Evolutionary conservation across 2,113 vertebrate species (phyloP).

Genomic region (Labeo catla): DNA sequence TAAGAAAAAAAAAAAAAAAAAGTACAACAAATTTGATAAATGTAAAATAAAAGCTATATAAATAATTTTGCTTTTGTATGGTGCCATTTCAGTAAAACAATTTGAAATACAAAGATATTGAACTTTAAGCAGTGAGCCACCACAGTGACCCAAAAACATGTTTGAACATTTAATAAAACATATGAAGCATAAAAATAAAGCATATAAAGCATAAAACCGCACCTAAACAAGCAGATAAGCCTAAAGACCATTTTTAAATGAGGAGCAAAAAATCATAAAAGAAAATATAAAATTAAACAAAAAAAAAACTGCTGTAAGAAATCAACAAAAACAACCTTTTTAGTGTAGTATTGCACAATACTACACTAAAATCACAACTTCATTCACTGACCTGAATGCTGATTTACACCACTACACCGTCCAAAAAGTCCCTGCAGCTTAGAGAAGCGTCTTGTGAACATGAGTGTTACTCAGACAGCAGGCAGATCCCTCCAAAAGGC

Average conservation of each 20-base stretch:
- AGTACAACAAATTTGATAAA: not conserved
- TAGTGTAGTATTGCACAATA: no score
- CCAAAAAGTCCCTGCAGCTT: not conserved
- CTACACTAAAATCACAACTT: not conserved
- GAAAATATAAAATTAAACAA: not conserved
- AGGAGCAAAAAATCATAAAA: not conserved
- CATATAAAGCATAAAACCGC: not conserved
- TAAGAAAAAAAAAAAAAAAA: not conserved
- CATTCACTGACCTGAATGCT: not conserved
- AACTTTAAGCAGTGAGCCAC: not conserved
- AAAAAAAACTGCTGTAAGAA: not conserved
- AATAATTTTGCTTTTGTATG: not conserved
- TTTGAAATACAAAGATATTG: not conserved
- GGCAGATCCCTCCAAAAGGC: conserved; percentile 11
- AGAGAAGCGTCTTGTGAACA: not conserved
- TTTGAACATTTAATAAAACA: not conserved
- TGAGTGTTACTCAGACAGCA: conserved; percentile 15
- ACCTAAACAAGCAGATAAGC: not conserved
- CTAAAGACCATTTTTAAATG: not conserved
- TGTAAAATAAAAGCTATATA: not conserved
- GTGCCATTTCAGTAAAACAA: not conserved
- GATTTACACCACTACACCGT: not conserved
- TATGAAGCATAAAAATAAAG: not conserved
- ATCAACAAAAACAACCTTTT: not conserved
- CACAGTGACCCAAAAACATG: not conserved